Percentiles rank a stretch among this genome's conserved stretches.
Evolutionary conservation across 2,888 invertebrate species (phyloP).

Genomic region (Cephus pygmeus): DNA sequence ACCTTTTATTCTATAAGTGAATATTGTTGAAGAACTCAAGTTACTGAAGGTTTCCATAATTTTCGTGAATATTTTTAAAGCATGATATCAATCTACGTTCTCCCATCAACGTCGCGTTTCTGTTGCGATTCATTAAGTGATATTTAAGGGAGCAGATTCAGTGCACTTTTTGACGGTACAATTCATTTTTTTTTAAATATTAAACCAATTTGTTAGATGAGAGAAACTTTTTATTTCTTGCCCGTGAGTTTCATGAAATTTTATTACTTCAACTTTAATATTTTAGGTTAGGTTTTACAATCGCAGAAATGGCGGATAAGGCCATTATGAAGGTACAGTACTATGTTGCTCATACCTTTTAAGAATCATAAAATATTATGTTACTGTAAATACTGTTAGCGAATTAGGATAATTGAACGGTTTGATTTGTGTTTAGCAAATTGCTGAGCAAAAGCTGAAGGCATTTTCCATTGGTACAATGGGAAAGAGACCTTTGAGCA

Average conservation of each 20-base stretch:
- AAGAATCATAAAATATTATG: neutral
- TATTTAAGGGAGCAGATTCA: too few relatives aligned
- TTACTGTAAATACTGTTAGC: neutral
- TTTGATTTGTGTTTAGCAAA: constrained; percentile 63
- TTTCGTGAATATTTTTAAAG: too few relatives aligned
- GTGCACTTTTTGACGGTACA: too few relatives aligned
- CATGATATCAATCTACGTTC: too few relatives aligned
- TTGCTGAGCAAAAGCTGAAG: constrained; percentile 79
- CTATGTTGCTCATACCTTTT: constrained; percentile 1
- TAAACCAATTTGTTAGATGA: neutral
- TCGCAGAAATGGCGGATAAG: constrained; percentile 58
- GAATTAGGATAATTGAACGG: neutral
- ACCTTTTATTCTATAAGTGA: too few relatives aligned
- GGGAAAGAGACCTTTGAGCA: constrained; percentile 80
- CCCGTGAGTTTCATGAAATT: neutral
- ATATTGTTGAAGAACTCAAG: too few relatives aligned
- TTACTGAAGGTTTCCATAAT: too few relatives aligned
- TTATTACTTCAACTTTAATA: constrained; percentile 9
- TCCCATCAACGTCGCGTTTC: too few relatives aligned
- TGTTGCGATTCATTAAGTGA: too few relatives aligned
- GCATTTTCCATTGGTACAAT: constrained; percentile 81
- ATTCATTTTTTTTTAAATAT: too few relatives aligned
- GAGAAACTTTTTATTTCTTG: neutral
- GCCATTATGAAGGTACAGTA: constrained; percentile 58
- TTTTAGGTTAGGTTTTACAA: constrained; percentile 34